Evolutionary conservation across 2,797 vertebrate species (phyloP), one percentile per base, ranked within the genome.

Genomic region (Sebastes taczanowskii): DNA sequence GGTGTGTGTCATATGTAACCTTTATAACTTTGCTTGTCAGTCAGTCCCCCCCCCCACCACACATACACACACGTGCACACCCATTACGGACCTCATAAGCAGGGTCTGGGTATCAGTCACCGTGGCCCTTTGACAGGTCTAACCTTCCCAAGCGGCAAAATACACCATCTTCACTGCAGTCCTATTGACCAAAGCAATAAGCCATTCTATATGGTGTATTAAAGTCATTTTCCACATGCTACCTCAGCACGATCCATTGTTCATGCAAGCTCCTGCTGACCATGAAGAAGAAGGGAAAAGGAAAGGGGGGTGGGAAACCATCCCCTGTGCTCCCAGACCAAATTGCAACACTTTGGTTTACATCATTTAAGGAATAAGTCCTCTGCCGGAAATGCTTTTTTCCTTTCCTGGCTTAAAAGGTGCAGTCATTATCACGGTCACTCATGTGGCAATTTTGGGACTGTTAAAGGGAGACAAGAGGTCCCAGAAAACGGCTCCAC

Each of bases 181-280:
- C 96, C 97, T 97, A 99, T 98, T 99, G 98, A 99, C 98, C 97
- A 98, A 98, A 97, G 98, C 97, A 99, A 99, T 99, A 99, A 99
- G 97, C 97, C 97, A 96, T 99, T 98, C 97, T 98, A 96, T 99
- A 98, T 96, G 97, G 97, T 97, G 96, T 98, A 99, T 99, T 99
- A 99, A 99, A 99, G 98, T 97, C 96, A 98, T 99, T 99, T 99
- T 99, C 97, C 97, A 99, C 97, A 98, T 99, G 98, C 98, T 97
- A 98, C 97, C 97, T 99, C 98, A 99, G 98, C 98, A 99, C 94
- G 94, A 97, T 93, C 97, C 97, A 99, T 99, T 99, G 98, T 99
- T 98, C 98, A 99, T 97, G 97, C 97, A 94, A 96, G 96, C 96
- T 96, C 95, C 96, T 98, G 97, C 97, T 99, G 98, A 99, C 98